Evolutionary conservation across 2,888 invertebrate genomes (phyloP), one percentile per base, ranked within the genome.

Genomic region (Ochlodes sylvanus): DNA sequence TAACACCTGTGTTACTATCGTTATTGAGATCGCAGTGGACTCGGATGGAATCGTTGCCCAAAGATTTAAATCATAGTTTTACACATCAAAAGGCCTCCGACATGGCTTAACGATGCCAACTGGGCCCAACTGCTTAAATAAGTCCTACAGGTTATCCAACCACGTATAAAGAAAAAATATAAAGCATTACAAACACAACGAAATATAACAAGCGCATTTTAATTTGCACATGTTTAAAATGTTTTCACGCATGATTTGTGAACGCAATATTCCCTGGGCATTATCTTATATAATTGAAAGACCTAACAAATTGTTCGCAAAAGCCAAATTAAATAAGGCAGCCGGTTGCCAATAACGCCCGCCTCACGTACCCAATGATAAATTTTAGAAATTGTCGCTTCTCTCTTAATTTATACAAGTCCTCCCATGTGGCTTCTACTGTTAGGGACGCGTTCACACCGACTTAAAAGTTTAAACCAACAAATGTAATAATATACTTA

Each of bases 371-470:
- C 79, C 73, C 74, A 75, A 79, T 86, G 83, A 89, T 89, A 88
- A 84, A 90, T 89, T 87, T 84, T 79, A 81, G 84, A 82, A 88
- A 86, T 88, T 89, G 84, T 87, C 83, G 78, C 75, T 79, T 78
- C 79, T 71, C 79, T 77, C 82, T 86, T 88, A 88, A 89, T 89
- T 89, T 88, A 87, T 84, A 88, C 86, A 87, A 72, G 75, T 70
- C 71, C 71, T 76, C 77, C 75, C 75, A 71, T 71, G 72, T 72
- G 77, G 76, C 73, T 60, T 63, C 66, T 69, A 71, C 17, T 47
- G 10, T 1, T 72, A 69, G 69, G 72, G 71, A 56, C 63, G 42
- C 68, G 61, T 73, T 71, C 71, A 70, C 69, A 58, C 21, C 65
- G 14, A 27, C 7, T 50, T 50, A 3, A 50, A 50, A 19, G 10